Evolutionary conservation across 2,888 invertebrate genomes (phyloP).

Genomic region (Amphipyra berbera): DNA sequence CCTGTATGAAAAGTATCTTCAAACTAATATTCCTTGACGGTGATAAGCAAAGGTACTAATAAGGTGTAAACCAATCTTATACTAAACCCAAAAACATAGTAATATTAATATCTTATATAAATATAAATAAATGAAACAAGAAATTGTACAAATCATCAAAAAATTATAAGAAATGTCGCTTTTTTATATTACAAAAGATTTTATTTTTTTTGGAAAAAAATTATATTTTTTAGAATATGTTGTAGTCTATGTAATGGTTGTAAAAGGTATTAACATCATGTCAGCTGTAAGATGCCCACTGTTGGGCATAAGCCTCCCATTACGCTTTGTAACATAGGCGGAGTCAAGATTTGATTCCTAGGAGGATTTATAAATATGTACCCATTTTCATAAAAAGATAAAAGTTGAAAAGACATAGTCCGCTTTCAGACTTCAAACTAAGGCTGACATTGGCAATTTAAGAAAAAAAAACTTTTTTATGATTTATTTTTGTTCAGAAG

Average conservation of each 20-base stretch:
- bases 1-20: background rate
- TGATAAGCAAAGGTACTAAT: background rate
- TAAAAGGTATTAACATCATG: too few relatives aligned
- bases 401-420: too few relatives aligned
- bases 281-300: too few relatives aligned
- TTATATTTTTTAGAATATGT: background rate
- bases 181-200: constrained; percentile 10
- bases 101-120: constrained; percentile 45
- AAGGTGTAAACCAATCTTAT: constrained; percentile 9
- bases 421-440: too few relatives aligned
- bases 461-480: too few relatives aligned
- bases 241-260: constrained; percentile 2
- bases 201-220: constrained; percentile 1
- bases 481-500: too few relatives aligned
- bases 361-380: too few relatives aligned
- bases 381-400: too few relatives aligned
- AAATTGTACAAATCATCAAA: constrained; percentile 49
- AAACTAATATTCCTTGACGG: background rate
- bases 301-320: too few relatives aligned
- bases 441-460: too few relatives aligned
- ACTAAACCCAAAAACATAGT: constrained; percentile 51
- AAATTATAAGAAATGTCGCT: constrained; percentile 2
- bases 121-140: constrained; percentile 32
- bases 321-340: too few relatives aligned
- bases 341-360: too few relatives aligned